A percentile compares a stretch with the other conserved stretches of the same genome.
Conservation (phyloP, 1,140 invertebrate genomes). For the Drosophila ironensis region DNA sequence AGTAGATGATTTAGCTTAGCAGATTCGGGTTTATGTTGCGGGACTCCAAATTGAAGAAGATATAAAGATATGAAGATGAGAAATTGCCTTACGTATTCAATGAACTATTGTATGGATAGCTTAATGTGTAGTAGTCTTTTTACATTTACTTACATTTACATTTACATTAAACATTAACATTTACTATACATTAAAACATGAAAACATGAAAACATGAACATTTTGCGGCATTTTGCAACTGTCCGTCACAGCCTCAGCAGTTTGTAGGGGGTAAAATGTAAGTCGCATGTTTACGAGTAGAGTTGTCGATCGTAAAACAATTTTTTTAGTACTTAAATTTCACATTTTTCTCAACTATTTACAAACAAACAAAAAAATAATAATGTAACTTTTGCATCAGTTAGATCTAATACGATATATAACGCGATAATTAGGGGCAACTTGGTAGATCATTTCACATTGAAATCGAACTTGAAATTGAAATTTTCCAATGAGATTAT, state of each 20-base stretch:
- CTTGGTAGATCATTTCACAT: conserved; percentile 75
- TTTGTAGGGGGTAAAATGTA: conserved; percentile 7
- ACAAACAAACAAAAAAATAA: no score
- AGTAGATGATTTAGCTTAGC: conserved; percentile 35
- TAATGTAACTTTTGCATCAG: conserved; percentile 32
- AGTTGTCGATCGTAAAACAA: conserved; percentile 29
- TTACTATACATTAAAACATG: conserved; percentile 26
- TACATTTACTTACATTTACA: conserved; percentile 28
- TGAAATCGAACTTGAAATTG: conserved; percentile 64
- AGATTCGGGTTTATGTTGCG: conserved; percentile 31
- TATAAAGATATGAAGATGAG: not conserved
- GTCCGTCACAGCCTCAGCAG: conserved; percentile 36
- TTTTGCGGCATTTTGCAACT: conserved; percentile 35
- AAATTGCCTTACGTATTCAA: conserved; percentile 71
- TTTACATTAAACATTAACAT: conserved; percentile 27
- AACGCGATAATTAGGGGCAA: conserved; percentile 8
- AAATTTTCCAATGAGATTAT: not conserved
- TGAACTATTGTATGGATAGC: conserved; percentile 74
- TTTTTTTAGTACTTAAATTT: conserved; percentile 39
- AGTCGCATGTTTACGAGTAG: not conserved
- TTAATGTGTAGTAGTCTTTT: conserved; percentile 49
- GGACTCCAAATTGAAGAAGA: conserved; percentile 41
- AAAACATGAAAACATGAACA: no score
- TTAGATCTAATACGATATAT: conserved; percentile 24
- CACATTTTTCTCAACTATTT: conserved; percentile 53